Base-by-base conservation (phyloP, 2,113 vertebrate genomes). In the Cacatua alba region DNA sequence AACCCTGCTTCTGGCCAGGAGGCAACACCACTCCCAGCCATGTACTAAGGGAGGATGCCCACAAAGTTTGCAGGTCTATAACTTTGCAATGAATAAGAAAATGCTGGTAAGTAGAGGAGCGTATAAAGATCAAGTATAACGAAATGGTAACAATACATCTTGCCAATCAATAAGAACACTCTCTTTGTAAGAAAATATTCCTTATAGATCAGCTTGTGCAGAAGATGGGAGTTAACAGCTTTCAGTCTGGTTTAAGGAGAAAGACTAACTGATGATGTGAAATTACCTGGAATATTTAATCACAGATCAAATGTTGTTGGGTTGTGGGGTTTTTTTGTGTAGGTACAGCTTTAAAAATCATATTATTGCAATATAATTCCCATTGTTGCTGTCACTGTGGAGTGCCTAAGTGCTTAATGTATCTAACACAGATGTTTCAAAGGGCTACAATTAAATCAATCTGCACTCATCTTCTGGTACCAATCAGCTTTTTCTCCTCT, bases 381-480 rank as follows among this genome's bases (percentile, higher is more conserved):
- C 92, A 95, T 84, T 96, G 89, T 94, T 94, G 81, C 93, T 94
- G 76, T 94, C 81, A 93, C n/a, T 65, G 48, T 80, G 37, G 78
- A 92, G 72, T 69, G 60, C 82, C 74, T 94, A 74, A 96, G 55
- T 78, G 52, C 55, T 88, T 95, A 70, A 94, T 82, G 41, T 39
- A 93, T 87, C 83, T 82, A 88, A 94, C 77, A 82, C 74, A 94
- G 94, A 93, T 68, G 82, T 95, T 88, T 92, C 88, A 94, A 97
- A 96, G 77, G 85, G 80, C 88, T 94, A 64, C 95, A 96, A 96
- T 96, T 97, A 97, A 97, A 95, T 95, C 92, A 93, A 48, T 92
- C 89, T 78, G 71, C 80, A 68, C 91, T 96, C 91, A 85, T 97
- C 93, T 96, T 95, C 92, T 87, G 84, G 51, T 95, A 92, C 92